Evolutionary conservation across 2,797 vertebrate species (phyloP).

Genomic region (Crenuchus spilurus): DNA sequence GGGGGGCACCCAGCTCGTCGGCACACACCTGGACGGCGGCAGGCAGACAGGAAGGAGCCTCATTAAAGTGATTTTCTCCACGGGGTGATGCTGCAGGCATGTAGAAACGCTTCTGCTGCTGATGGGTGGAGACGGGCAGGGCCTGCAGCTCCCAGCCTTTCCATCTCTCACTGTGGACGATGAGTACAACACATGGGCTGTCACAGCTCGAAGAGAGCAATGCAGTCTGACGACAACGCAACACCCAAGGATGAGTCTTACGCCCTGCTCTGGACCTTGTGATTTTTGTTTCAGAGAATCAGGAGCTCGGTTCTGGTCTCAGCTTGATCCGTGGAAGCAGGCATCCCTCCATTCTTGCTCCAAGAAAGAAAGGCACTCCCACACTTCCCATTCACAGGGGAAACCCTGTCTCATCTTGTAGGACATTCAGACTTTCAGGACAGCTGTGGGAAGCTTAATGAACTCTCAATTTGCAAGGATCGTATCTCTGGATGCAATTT

Average conservation of each 20-base stretch:
- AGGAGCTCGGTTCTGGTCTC: not conserved
- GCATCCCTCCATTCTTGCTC: not conserved
- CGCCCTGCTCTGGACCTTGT: not conserved
- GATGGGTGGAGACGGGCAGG: constrained; percentile 56
- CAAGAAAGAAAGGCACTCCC: not conserved
- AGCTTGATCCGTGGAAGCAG: constrained; percentile 59
- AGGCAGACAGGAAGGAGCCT: constrained; percentile 36
- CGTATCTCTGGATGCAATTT: too few relatives aligned
- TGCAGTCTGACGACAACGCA: not conserved
- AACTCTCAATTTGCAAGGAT: too few relatives aligned
- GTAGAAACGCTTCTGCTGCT: not conserved
- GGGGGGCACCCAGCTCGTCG: constrained; percentile 31
- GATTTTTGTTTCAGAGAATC: not conserved
- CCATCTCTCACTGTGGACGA: constrained; percentile 9
- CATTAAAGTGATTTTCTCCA: constrained; percentile 59
- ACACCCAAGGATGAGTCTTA: not conserved
- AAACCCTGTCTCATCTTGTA: not conserved
- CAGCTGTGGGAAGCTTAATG: not conserved
- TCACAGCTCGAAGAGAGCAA: not conserved
- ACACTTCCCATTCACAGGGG: not conserved
- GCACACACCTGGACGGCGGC: constrained; percentile 48
- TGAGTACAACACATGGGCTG: constrained; percentile 15
- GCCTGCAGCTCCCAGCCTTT: constrained; percentile 25
- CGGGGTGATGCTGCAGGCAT: constrained; percentile 40
- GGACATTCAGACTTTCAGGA: not conserved